phyloP scores from a whole-genome alignment of 2,113 vertebrate species.

The Pterocles burchelli region DNA sequence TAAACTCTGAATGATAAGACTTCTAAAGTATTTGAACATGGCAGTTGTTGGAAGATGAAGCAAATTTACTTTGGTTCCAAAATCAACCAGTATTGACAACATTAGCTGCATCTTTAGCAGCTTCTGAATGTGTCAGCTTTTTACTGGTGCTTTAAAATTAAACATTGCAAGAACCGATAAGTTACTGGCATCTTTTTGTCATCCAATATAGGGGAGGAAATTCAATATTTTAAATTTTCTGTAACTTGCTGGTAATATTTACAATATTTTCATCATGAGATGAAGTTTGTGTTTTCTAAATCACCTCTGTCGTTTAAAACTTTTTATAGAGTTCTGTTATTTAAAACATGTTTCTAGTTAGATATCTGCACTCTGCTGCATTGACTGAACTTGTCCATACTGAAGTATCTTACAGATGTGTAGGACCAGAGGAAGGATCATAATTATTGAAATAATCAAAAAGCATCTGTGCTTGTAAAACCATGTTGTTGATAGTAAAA shows the following conservation, averaged over 20 bases:
- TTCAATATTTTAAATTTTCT: constrained; percentile 63
- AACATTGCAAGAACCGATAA: constrained; percentile 46
- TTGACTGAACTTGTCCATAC: background rate
- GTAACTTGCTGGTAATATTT: constrained; percentile 55
- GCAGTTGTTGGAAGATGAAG: background rate
- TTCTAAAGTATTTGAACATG: background rate
- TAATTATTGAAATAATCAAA: background rate
- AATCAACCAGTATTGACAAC: constrained; percentile 14
- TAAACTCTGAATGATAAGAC: constrained; percentile 16
- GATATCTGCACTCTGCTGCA: background rate
- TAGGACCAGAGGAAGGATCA: background rate
- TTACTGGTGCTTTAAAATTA: constrained; percentile 55
- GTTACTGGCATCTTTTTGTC: constrained; percentile 41
- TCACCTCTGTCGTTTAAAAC: background rate
- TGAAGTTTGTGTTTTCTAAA: background rate
- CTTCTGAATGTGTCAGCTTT: constrained; percentile 59
- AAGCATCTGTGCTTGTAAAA: background rate
- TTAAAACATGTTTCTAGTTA: background rate
- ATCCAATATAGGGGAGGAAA: background rate
- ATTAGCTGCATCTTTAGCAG: constrained; percentile 44
- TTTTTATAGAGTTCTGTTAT: background rate
- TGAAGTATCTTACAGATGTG: background rate
- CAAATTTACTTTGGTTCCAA: constrained; percentile 35
- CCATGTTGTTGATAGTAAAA: background rate
- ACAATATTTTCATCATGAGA: background rate